These are phyloP conservation scores for Macroramphosus scolopax DNA, from an alignment of 2,797 vertebrate species.

Conservation along the genomic window DNA sequence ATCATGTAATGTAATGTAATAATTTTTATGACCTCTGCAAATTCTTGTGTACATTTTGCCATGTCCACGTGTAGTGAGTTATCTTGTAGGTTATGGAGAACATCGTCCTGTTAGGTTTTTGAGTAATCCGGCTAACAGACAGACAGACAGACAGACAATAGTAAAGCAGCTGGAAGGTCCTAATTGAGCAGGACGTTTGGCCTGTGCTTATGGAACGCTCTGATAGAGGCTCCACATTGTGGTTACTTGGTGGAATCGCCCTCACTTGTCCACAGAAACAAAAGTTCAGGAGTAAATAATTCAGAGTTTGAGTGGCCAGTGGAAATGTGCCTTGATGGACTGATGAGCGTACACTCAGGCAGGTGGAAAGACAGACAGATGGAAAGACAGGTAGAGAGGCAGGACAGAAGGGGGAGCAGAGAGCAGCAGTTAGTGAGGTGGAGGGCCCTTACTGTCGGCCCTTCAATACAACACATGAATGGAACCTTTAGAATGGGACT, in stretches of 20 bases:
- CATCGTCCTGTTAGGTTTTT: too few species aligned
- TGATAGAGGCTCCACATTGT: not conserved
- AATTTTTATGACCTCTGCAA: too few species aligned
- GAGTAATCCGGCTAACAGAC: not conserved
- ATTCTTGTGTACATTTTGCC: too few species aligned
- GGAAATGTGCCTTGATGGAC: slow-evolving; percentile 25
- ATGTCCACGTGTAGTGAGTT: too few species aligned
- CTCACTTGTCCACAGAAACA: slow-evolving; percentile 7
- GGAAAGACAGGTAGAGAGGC: slow-evolving; percentile 36
- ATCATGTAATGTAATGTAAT: too few species aligned
- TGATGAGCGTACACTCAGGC: slow-evolving; percentile 32
- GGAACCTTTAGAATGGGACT: slow-evolving; percentile 63
- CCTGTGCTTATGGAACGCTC: too few species aligned
- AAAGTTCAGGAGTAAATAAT: slow-evolving; percentile 5
- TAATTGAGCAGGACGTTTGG: too few species aligned
- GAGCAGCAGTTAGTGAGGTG: slow-evolving; percentile 78
- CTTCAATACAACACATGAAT: slow-evolving; percentile 70
- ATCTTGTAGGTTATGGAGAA: too few species aligned
- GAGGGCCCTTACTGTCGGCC: slow-evolving; percentile 74
- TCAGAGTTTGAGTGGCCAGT: not conserved
- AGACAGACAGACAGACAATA: not conserved
- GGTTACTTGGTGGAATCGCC: not conserved
- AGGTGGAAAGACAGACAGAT: slow-evolving; percentile 32
- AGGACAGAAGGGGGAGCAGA: slow-evolving; percentile 40
- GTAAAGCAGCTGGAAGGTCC: too few species aligned